Conservation (phyloP, 2,797 vertebrate genomes). For the Pristis pectinata region DNA sequence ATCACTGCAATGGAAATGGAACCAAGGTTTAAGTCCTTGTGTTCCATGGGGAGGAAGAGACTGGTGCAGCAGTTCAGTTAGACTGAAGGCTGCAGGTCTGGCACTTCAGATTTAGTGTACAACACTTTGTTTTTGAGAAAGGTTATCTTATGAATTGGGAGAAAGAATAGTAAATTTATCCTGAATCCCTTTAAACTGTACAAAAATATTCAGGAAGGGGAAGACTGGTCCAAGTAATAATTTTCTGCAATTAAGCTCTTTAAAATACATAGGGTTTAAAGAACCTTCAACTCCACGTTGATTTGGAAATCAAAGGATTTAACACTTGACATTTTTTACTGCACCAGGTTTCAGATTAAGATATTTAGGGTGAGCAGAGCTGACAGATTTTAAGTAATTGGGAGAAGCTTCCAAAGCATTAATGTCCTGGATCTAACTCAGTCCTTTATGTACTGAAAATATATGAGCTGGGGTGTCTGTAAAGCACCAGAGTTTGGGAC, state of each 20-base stretch:
- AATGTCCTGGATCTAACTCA: background rate
- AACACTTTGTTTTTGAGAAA: background rate
- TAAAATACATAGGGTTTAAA: background rate
- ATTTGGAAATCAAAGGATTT: slow-evolving; percentile 1
- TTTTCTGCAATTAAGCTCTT: background rate
- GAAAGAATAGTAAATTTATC: background rate
- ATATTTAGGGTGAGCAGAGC: background rate
- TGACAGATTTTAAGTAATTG: background rate
- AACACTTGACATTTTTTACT: background rate
- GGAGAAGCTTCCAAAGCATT: slow-evolving; percentile 24
- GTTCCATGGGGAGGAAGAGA: no score
- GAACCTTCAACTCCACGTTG: background rate
- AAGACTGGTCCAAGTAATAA: background rate
- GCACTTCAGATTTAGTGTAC: background rate
- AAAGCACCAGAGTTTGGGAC: background rate
- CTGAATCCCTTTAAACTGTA: background rate
- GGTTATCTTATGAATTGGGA: background rate
- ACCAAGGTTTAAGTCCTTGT: background rate
- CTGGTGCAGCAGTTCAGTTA: background rate
- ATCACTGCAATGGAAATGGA: background rate
- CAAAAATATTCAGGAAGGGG: background rate
- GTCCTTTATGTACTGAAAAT: background rate
- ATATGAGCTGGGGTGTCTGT: background rate
- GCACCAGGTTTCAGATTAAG: background rate
- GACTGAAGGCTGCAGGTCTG: background rate